These are phyloP conservation scores for Rallus limicola DNA, from an alignment of 2,113 vertebrate genomes.

Conservation along the genomic window DNA sequence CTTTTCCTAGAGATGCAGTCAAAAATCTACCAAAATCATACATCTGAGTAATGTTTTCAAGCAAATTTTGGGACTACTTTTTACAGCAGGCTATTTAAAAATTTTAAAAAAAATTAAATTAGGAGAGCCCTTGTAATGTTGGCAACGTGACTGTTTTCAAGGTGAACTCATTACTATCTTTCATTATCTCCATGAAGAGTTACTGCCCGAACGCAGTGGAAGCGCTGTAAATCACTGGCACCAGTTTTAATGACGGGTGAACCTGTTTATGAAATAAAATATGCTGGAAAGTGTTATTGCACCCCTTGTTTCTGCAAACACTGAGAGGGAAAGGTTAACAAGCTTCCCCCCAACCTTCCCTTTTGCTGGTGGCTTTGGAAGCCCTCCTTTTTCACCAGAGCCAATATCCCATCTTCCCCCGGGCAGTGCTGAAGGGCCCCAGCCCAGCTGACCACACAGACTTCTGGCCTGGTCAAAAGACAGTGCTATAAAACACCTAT, in stretches of 20 bases:
- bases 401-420: rapidly evolving
- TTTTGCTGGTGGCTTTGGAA: background rate
- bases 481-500: background rate
- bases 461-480: background rate
- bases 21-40: background rate
- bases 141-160: background rate
- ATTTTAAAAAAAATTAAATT: background rate
- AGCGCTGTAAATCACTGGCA: background rate
- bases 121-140: background rate
- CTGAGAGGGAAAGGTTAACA: background rate
- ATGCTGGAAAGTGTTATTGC: too few relatives aligned
- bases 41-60: background rate
- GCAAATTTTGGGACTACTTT: background rate
- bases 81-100: background rate
- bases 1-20: background rate
- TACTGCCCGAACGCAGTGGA: background rate
- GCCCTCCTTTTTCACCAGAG: too few relatives aligned
- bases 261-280: background rate
- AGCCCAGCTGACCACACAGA: background rate
- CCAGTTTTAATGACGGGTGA: background rate
- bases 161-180: background rate
- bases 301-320: background rate
- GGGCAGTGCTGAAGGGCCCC: rapidly evolving
- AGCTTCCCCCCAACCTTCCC: rapidly evolving
- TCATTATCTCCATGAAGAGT: background rate